Conservation (phyloP, 2,888 invertebrate genomes). For the Pristionchus mayeri region DNA sequence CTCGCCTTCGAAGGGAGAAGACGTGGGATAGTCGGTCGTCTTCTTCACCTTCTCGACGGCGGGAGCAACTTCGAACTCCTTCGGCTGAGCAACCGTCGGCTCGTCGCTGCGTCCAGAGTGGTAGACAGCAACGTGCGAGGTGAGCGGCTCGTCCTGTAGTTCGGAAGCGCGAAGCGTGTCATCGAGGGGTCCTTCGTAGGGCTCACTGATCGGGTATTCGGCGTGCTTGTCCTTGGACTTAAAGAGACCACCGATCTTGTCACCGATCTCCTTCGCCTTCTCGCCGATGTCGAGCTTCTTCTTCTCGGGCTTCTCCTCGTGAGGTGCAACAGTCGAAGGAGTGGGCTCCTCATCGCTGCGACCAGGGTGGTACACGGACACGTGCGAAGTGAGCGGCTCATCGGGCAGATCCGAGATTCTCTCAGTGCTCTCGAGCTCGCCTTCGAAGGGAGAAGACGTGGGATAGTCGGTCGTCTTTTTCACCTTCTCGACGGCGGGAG, state of each 20-base stretch:
- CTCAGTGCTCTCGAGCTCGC: neutral
- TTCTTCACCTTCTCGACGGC: neutral
- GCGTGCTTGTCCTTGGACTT: constrained; percentile 23
- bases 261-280: constrained; percentile 13
- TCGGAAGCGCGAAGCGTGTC: neutral
- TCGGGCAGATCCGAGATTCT: neutral
- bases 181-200: neutral
- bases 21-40: neutral
- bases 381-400: neutral
- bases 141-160: neutral
- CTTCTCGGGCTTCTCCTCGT: constrained; percentile 10
- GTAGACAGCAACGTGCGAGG: neutral
- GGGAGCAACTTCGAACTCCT: neutral
- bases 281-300: constrained; percentile 25
- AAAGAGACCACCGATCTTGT: constrained; percentile 11
- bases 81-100: neutral
- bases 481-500: neutral
- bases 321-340: neutral
- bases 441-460: constrained; percentile 1
- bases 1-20: constrained; percentile 21
- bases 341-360: neutral
- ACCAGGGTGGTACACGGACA: constrained; percentile 4
- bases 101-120: neutral
- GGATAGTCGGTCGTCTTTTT: neutral
- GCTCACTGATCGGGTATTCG: neutral